phyloP scores from a whole-genome alignment of 2,888 invertebrate species.

The Mycogona germanica region DNA sequence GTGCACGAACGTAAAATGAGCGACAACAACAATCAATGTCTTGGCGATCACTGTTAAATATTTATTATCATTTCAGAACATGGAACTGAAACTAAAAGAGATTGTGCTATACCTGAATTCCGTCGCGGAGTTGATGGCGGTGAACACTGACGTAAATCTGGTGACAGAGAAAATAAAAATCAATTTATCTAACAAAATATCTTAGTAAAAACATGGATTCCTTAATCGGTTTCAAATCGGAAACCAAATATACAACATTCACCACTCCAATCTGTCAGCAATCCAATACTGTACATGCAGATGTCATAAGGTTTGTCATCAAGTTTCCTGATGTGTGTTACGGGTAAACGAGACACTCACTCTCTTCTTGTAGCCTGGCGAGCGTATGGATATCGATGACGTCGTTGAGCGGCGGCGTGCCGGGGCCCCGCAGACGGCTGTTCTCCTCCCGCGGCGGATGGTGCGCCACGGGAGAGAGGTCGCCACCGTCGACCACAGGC shows the following conservation, averaged over 20 bases:
- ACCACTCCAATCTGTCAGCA: no score
- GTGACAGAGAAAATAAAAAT: conserved; percentile 10
- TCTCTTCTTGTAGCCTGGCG: conserved; percentile 35
- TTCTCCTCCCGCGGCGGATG: background rate
- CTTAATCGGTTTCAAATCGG: no score
- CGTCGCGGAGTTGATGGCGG: conserved; percentile 31
- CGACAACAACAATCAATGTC: no score
- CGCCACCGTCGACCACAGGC: conserved; percentile 2
- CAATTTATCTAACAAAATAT: background rate
- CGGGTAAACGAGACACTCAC: conserved; percentile 30
- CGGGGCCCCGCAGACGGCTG: background rate
- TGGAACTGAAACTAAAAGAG: no score
- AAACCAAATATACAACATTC: no score
- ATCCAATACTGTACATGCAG: background rate
- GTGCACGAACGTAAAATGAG: background rate
- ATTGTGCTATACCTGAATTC: conserved; percentile 24
- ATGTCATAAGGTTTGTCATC: background rate
- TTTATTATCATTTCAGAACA: no score
- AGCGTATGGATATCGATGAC: conserved; percentile 34
- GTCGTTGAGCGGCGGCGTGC: conserved; percentile 26
- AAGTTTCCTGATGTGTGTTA: no score
- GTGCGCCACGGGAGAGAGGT: background rate
- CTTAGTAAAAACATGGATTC: background rate
- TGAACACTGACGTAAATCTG: conserved; percentile 32
- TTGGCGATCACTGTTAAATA: no score